Percentiles rank a stretch among this genome's conserved stretches.
Evolutionary conservation across 2,888 invertebrate genomes (phyloP).

Genomic region (Sceliomorpha sp.): DNA sequence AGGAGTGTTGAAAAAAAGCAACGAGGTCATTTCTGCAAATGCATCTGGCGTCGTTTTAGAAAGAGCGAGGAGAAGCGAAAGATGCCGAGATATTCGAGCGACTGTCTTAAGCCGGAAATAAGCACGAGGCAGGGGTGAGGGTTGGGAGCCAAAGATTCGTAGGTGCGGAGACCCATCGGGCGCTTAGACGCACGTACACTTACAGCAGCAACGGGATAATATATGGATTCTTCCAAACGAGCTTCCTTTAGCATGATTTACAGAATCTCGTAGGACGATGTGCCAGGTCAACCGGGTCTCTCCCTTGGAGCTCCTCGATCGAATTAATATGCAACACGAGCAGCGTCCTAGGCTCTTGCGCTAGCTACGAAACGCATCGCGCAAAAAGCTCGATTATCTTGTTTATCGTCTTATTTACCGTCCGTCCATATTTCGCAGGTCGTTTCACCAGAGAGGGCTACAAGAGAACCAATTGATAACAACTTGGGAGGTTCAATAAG

Average conservation of each 20-base stretch:
- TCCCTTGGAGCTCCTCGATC: constrained; percentile 26
- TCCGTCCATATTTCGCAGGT: too few relatives aligned
- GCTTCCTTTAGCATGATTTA: constrained; percentile 76
- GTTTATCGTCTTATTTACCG: too few relatives aligned
- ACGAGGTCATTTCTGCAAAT: too few relatives aligned
- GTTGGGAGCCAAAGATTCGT: constrained; percentile 68
- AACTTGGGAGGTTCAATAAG: too few relatives aligned
- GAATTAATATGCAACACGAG: constrained; percentile 52
- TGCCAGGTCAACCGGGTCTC: constrained; percentile 72
- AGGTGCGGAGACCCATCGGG: constrained; percentile 67
- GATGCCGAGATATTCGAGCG: constrained; percentile 36
- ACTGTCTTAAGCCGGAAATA: constrained; percentile 72
- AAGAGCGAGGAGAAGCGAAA: constrained; percentile 28
- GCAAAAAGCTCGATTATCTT: too few relatives aligned
- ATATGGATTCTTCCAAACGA: constrained; percentile 68
- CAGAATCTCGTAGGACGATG: constrained; percentile 74
- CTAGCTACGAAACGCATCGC: too few relatives aligned
- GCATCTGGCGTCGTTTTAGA: too few relatives aligned
- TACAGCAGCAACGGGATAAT: constrained; percentile 75
- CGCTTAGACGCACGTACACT: constrained; percentile 78
- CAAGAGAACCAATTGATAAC: too few relatives aligned
- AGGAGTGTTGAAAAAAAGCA: too few relatives aligned
- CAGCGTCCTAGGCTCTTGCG: not conserved
- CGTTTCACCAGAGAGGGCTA: too few relatives aligned
- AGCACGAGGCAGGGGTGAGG: constrained; percentile 66